Evolutionary conservation across 2,797 vertebrate species (phyloP).

Genomic region (Anguilla anguilla): DNA sequence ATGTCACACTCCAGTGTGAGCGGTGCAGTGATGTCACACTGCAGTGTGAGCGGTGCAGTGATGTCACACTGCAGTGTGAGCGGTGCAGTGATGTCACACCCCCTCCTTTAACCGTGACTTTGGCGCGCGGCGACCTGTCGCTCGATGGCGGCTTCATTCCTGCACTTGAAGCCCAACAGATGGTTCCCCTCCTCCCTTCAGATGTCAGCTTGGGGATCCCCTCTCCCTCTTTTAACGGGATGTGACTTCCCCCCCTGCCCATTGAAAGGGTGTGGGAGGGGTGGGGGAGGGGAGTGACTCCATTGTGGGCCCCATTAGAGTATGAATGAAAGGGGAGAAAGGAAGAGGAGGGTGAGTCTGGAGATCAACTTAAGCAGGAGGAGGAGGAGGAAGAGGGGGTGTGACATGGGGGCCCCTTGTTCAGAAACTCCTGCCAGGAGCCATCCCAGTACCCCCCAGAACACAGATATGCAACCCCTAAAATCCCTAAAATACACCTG

Average conservation of each 20-base stretch:
- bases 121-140: background rate
- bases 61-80: background rate
- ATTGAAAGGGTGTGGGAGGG: conserved; percentile 46
- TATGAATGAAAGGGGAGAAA: conserved; percentile 37
- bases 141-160: conserved; percentile 1
- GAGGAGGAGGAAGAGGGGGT: background rate
- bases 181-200: conserved; percentile 33
- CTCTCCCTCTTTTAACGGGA: conserved; percentile 32
- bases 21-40: background rate
- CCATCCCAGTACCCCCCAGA: background rate
- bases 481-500: background rate
- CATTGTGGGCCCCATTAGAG: conserved; percentile 43
- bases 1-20: too few relatives aligned
- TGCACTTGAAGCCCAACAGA: conserved; percentile 36
- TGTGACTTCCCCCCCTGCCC: conserved; percentile 40
- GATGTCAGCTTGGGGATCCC: conserved; percentile 30
- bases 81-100: background rate
- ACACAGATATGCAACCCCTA: background rate
- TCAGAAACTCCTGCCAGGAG: background rate
- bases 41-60: background rate
- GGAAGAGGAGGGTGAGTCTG: conserved; percentile 5
- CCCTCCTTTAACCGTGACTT: background rate
- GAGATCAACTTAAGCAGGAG: conserved; percentile 24
- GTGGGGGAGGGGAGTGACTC: conserved; percentile 33
- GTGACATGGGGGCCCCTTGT: background rate